Evolutionary conservation across 2,888 invertebrate species (phyloP).

Genomic region (Caenorhabditis virilis): DNA sequence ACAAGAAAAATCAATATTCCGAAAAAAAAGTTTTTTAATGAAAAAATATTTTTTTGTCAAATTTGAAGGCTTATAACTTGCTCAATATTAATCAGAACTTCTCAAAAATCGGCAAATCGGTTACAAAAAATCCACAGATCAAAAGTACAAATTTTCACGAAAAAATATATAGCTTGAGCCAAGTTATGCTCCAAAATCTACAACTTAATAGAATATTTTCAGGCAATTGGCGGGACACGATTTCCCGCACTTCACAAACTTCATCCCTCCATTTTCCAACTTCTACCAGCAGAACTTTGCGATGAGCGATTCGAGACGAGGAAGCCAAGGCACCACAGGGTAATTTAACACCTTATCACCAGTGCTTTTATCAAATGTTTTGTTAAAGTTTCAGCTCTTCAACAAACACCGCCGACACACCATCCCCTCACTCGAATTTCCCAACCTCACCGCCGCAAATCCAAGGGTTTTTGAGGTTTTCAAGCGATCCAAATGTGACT

Average conservation of each 20-base stretch:
- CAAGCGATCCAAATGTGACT: not conserved
- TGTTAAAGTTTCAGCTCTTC: conserved; percentile 4
- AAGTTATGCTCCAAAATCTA: no score
- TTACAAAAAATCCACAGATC: no score
- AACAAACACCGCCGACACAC: conserved; percentile 37
- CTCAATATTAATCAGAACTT: no score
- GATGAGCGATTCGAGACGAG: conserved; percentile 26
- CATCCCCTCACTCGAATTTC: conserved; percentile 35
- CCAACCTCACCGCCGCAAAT: conserved; percentile 37
- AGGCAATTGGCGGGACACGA: not conserved
- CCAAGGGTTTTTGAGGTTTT: conserved; percentile 31
- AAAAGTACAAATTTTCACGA: no score
- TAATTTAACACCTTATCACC: not conserved
- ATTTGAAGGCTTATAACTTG: no score
- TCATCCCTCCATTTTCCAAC: not conserved
- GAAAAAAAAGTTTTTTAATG: no score
- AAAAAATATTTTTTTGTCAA: no score
- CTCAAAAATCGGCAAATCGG: no score
- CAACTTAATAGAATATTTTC: not conserved
- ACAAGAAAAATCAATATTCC: no score
- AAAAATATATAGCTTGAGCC: no score
- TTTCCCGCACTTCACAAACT: not conserved
- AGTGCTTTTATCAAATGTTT: not conserved
- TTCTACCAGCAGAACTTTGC: conserved; percentile 25
- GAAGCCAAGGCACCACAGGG: conserved; percentile 45